These are phyloP conservation scores for Dyspetes luteomarginatus DNA, from an alignment of 2,888 invertebrate species.

Conservation along the genomic window DNA sequence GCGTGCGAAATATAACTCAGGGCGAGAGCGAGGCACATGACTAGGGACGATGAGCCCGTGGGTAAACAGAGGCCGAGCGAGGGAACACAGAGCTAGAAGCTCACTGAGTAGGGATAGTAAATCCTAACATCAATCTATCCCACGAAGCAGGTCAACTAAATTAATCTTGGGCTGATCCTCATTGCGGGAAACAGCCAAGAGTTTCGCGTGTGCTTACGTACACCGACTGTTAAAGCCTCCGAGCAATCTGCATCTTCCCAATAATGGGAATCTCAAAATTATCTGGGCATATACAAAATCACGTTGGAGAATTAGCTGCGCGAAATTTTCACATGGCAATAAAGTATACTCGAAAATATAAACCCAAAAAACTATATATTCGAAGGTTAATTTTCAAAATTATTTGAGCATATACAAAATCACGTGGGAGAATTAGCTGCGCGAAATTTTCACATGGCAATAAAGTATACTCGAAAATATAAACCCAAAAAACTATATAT, in stretches of 20 bases:
- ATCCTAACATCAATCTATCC: slow-evolving; percentile 68
- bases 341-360: too few relatives aligned
- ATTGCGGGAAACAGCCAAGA: slow-evolving; percentile 58
- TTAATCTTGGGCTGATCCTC: slow-evolving; percentile 66
- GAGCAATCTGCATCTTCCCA: slow-evolving; percentile 35
- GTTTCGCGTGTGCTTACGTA: slow-evolving; percentile 56
- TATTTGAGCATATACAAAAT: too few relatives aligned
- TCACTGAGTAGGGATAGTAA: slow-evolving; percentile 57
- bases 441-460: too few relatives aligned
- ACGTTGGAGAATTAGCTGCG: background rate
- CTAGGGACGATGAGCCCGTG: slow-evolving; percentile 58
- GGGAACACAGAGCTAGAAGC: slow-evolving; percentile 33
- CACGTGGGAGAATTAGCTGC: too few relatives aligned
- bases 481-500: too few relatives aligned
- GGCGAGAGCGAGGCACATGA: slow-evolving; percentile 44
- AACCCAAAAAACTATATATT: too few relatives aligned
- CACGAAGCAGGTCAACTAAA: slow-evolving; percentile 66
- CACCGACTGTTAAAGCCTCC: slow-evolving; percentile 38
- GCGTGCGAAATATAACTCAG: slow-evolving; percentile 60
- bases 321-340: too few relatives aligned
- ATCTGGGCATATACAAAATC: slow-evolving; percentile 46
- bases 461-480: too few relatives aligned
- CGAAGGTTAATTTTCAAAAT: too few relatives aligned
- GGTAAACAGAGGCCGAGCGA: slow-evolving; percentile 58
- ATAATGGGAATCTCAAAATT: slow-evolving; percentile 50